Conservation (phyloP, 2,113 vertebrate species). For the Hippocampus barbouri region DNA sequence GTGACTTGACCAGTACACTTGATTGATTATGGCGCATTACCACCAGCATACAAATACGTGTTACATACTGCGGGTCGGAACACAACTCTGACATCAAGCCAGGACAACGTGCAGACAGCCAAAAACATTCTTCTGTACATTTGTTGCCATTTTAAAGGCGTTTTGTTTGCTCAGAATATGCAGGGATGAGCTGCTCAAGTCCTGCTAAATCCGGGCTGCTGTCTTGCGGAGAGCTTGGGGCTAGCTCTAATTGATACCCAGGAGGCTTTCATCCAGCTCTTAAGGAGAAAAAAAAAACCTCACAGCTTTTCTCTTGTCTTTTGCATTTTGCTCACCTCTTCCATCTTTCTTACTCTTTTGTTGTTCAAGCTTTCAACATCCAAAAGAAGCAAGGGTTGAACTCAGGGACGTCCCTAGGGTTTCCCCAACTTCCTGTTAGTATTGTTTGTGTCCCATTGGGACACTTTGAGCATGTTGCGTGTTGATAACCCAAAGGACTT, state of each 20-base stretch:
- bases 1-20: no score
- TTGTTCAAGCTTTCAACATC: neutral
- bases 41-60: no score
- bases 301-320: slow-evolving; percentile 5
- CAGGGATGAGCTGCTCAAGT: slow-evolving; percentile 34
- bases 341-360: neutral
- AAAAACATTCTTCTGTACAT: neutral
- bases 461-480: neutral
- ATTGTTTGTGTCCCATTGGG: neutral
- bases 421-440: neutral
- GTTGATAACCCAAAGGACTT: neutral
- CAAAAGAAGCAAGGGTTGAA: neutral
- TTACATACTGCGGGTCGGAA: no score
- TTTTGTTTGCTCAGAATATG: slow-evolving; percentile 45
- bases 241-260: slow-evolving; percentile 56
- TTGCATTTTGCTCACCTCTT: slow-evolving; percentile 5
- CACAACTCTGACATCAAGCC: neutral
- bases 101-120: neutral
- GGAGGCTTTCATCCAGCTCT: slow-evolving; percentile 40
- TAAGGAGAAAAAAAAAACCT: neutral
- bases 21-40: no score
- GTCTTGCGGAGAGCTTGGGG: slow-evolving; percentile 35
- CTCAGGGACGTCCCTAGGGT: neutral
- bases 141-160: neutral
- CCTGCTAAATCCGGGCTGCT: neutral